A percentile compares a stretch with the other conserved stretches of the same genome.
These are phyloP conservation scores for Vulpes lagopus DNA, from an alignment of 2,113 vertebrate genomes.

Conservation along the genomic window DNA sequence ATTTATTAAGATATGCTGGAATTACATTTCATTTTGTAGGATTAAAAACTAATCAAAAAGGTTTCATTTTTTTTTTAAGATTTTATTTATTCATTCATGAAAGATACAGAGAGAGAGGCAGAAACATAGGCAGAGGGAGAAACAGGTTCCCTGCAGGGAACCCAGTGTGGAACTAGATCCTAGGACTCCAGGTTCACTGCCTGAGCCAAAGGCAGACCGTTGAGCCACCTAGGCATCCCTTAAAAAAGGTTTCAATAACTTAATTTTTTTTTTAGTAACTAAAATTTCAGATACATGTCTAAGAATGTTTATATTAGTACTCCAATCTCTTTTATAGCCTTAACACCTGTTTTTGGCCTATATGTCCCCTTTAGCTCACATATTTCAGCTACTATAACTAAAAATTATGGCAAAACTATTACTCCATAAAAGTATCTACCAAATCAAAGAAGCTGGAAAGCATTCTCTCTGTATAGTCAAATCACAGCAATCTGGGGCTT, in stretches of 20 bases:
- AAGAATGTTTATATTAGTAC: neutral
- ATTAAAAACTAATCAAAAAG: neutral
- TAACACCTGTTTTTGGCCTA: neutral
- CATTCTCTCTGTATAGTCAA: neutral
- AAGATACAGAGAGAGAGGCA: no score
- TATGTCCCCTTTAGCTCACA: neutral
- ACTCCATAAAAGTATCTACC: neutral
- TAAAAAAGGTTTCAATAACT: neutral
- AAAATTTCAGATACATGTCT: neutral
- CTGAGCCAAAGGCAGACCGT: no score
- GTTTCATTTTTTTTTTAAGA: no score
- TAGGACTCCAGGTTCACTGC: no score
- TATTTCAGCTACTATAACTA: neutral
- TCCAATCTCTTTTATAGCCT: neutral
- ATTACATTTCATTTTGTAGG: slow-evolving; percentile 66
- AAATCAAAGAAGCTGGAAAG: neutral
- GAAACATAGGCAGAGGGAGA: no score
- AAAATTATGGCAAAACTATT: neutral
- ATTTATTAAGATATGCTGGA: neutral
- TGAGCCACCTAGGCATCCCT: no score
- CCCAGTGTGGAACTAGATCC: no score
- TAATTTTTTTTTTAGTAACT: neutral
- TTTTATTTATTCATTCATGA: no score
- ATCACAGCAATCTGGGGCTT: neutral
- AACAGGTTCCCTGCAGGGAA: no score